These are phyloP conservation scores for Astreopora myriophthalma DNA, from an alignment of 64 coral and sea anemone genomes.

Conservation along the genomic window DNA sequence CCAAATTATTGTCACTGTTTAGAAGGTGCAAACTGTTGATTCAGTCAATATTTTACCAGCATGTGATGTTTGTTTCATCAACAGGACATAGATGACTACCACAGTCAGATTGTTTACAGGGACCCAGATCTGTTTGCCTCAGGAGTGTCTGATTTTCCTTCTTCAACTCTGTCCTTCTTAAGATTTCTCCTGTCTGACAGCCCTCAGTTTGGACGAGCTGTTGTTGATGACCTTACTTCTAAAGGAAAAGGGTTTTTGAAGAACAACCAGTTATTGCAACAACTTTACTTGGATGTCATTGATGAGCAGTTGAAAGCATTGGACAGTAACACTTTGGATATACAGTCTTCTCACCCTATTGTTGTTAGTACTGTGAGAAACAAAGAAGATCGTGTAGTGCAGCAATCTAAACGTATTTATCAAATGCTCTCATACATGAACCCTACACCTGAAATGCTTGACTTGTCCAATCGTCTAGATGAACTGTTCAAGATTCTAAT, in stretches of 20 bases:
- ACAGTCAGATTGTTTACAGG: constrained; percentile 85
- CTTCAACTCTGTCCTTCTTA: constrained; percentile 43
- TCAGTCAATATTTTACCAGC: too few species aligned
- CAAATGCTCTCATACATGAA: constrained; percentile 75
- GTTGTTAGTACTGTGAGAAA: background rate
- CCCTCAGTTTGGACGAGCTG: constrained; percentile 67
- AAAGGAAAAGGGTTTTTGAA: constrained; percentile 66
- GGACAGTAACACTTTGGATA: background rate
- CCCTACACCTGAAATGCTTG: constrained; percentile 73
- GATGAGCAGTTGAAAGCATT: constrained; percentile 42
- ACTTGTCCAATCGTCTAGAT: constrained; percentile 53
- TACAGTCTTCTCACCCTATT: background rate
- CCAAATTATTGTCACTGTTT: background rate
- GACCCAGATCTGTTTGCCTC: constrained; percentile 62
- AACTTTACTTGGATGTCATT: constrained; percentile 75
- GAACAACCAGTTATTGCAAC: constrained; percentile 79
- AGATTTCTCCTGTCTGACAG: constrained; percentile 63
- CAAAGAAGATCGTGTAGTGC: background rate
- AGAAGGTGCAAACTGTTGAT: background rate
- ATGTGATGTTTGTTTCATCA: background rate
- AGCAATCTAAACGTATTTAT: constrained; percentile 38
- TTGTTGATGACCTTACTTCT: constrained; percentile 68
- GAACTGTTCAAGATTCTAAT: constrained; percentile 72
- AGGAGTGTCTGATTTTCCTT: constrained; percentile 67
- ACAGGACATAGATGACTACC: constrained; percentile 91